phyloP scores from a whole-genome alignment of 2,888 invertebrate species.

The Matsumyia berberina region DNA sequence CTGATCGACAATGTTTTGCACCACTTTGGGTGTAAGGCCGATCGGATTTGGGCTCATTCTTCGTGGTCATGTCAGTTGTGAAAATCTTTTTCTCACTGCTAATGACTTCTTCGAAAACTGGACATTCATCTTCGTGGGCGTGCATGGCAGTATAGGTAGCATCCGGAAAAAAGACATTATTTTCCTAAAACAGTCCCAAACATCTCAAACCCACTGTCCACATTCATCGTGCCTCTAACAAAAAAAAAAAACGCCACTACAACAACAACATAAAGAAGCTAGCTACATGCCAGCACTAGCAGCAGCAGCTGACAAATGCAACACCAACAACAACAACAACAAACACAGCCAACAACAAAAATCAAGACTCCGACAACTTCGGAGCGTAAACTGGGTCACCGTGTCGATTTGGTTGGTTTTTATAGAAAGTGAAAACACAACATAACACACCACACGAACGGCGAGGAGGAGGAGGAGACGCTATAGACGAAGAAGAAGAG shows the following conservation, averaged over 20 bases:
- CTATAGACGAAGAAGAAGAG: slow-evolving; percentile 28
- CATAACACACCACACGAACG: slow-evolving; percentile 62
- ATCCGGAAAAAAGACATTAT: too few relatives aligned
- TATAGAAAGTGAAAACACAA: slow-evolving; percentile 77
- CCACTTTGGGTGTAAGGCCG: too few relatives aligned
- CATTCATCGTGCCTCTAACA: background rate
- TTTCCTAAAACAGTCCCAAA: too few relatives aligned
- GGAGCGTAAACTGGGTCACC: slow-evolving; percentile 74
- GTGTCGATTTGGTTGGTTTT: slow-evolving; percentile 75
- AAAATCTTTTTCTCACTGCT: too few relatives aligned
- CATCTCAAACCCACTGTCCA: slow-evolving; percentile 6
- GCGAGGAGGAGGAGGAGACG: slow-evolving; percentile 22
- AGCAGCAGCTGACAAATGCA: slow-evolving; percentile 46
- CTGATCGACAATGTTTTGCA: too few relatives aligned
- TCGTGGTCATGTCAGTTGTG: too few relatives aligned
- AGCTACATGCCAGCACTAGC: slow-evolving; percentile 41
- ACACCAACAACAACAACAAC: slow-evolving; percentile 29
- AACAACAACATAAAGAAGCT: slow-evolving; percentile 34
- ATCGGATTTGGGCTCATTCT: too few relatives aligned
- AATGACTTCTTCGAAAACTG: too few relatives aligned
- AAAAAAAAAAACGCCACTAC: slow-evolving; percentile 43
- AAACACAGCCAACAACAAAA: slow-evolving; percentile 44
- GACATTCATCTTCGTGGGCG: too few relatives aligned
- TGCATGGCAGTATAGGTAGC: too few relatives aligned
- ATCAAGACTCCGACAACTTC: slow-evolving; percentile 71